Percentiles rank a stretch among this genome's conserved stretches.
phyloP scores from a whole-genome alignment of 2,888 invertebrate species.

The Heteropelma amictum region DNA sequence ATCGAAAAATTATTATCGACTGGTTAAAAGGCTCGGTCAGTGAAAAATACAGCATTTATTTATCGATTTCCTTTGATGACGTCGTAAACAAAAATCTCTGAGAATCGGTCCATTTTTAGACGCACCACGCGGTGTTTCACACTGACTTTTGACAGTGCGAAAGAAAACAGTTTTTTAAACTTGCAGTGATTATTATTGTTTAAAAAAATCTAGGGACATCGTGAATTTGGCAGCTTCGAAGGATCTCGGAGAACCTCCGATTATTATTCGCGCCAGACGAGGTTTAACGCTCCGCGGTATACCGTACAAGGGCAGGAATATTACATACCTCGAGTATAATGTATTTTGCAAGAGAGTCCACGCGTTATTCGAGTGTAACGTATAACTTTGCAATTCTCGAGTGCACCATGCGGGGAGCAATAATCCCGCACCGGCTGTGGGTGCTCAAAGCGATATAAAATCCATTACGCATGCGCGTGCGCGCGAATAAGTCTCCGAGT shows the following conservation, averaged over 20 bases:
- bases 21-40: too few species aligned
- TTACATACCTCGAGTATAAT: neutral
- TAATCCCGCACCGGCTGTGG: conserved; percentile 48
- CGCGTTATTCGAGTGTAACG: neutral
- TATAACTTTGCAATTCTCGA: conserved; percentile 22
- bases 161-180: too few species aligned
- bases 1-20: neutral
- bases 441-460: conserved; percentile 54
- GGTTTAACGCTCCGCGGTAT: neutral
- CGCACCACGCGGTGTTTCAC: too few species aligned
- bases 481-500: conserved; percentile 21
- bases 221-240: too few species aligned
- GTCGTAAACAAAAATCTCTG: too few species aligned
- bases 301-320: conserved; percentile 4
- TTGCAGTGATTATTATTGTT: too few species aligned
- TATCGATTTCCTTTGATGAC: too few species aligned
- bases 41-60: too few species aligned
- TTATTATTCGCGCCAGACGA: neutral
- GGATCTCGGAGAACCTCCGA: too few species aligned
- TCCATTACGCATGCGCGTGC: conserved; percentile 55
- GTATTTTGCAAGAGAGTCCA: conserved; percentile 8
- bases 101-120: too few species aligned
- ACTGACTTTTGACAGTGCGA: too few species aligned
- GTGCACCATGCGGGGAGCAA: conserved; percentile 40
- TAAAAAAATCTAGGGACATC: too few species aligned